phyloP scores from a whole-genome alignment of 1,140 invertebrate species.

The Drosophila willistoni region DNA sequence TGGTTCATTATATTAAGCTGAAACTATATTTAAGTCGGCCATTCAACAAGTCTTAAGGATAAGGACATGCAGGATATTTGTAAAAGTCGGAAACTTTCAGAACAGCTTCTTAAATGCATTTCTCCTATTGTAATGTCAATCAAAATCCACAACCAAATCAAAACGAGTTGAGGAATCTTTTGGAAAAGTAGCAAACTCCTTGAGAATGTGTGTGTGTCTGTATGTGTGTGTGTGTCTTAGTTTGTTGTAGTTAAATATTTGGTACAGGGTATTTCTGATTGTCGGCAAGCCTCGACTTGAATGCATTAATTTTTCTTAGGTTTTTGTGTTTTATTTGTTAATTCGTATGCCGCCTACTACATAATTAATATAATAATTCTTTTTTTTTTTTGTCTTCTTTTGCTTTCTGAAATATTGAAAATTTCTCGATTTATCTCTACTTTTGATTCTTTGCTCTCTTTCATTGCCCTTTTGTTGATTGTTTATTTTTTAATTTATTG shows the following conservation, averaged over 20 bases:
- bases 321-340: not conserved
- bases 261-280: slow-evolving; percentile 2
- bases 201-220: not conserved
- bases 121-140: too few species aligned
- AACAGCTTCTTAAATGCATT: too few species aligned
- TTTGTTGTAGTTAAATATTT: not conserved
- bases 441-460: slow-evolving; percentile 12
- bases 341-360: slow-evolving; percentile 3
- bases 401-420: too few species aligned
- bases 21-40: too few species aligned
- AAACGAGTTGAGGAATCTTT: too few species aligned
- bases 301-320: not conserved
- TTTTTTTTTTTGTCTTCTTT: too few species aligned
- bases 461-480: not conserved
- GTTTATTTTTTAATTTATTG: slow-evolving; percentile 8
- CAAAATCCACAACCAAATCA: too few species aligned
- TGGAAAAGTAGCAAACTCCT: too few species aligned
- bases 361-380: not conserved
- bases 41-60: too few species aligned
- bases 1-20: too few species aligned
- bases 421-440: not conserved
- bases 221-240: not conserved
- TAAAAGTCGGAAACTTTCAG: too few species aligned
- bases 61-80: too few species aligned
- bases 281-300: not conserved